Conservation (phyloP, 2,113 vertebrate species). For the Phylloscopus whistleri region DNA sequence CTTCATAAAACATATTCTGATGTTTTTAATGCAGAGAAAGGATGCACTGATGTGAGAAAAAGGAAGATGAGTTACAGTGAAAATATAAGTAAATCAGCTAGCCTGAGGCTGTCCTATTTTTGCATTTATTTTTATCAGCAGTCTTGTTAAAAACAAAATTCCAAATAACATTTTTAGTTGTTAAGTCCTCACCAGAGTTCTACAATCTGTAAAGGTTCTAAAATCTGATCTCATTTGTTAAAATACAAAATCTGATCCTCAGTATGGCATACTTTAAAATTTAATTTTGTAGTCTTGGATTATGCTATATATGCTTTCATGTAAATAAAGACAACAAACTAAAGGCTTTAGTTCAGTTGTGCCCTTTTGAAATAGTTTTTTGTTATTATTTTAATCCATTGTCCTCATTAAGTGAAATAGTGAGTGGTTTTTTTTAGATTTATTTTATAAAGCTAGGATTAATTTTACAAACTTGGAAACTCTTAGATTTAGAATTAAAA, state of each 20-base stretch:
- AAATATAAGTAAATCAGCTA: not conserved
- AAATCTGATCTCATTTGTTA: not conserved
- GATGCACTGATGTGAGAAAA: not conserved
- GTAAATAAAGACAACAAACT: not conserved
- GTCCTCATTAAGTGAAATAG: not conserved
- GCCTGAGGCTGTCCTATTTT: not conserved
- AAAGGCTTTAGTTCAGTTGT: not conserved
- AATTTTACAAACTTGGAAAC: not conserved
- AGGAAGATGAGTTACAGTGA: not conserved
- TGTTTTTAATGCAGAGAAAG: not conserved
- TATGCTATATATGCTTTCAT: not conserved
- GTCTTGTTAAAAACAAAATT: not conserved
- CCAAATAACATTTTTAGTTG: not conserved
- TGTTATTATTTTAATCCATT: not conserved
- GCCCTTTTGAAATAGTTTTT: not conserved
- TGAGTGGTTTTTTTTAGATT: rapidly evolving
- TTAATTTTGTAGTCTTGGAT: not conserved
- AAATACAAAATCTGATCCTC: not conserved
- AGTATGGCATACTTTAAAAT: not conserved
- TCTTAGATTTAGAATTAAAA: not conserved
- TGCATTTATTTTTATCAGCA: not conserved
- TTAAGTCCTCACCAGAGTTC: not conserved
- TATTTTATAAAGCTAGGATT: not conserved
- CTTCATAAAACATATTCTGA: not conserved
- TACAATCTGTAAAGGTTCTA: not conserved